Evolutionary conservation across 2,888 invertebrate genomes (phyloP), one percentile per base, ranked within the genome.

Genomic region (Mamestra brassicae): DNA sequence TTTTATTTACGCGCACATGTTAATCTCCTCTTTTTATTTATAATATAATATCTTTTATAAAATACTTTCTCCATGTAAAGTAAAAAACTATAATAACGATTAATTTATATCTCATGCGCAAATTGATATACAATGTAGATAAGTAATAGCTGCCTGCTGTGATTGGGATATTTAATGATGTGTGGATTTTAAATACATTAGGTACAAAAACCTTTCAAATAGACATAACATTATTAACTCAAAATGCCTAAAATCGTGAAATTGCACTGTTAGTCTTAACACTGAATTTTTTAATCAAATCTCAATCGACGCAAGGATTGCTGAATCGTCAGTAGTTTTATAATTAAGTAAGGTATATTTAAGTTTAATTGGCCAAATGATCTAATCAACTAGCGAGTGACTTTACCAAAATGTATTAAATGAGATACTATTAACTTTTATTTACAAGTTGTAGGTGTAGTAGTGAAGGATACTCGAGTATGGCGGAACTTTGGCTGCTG

Each of bases 381-480:
- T 89, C 83, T 89, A 89, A 90, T 89, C 87, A 88, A 88, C 81
- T 82, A 81, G 86, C 82, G 71, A 87, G 87, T 86, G 86, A 87
- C 83, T 85, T 88, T 88, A 93, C 92, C 92, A 90, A 92, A 91
- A 92, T 92, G 93, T 94, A 94, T 93, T 93, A 89, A 88, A 86
- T 87, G 84, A 88, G 79, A 86, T 89, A 88, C 69, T 70, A 67
- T 57, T 67, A 67, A 73, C 61, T 71, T 88, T 89, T 86, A 86
- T 86, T 86, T 86, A 86, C 85, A 85, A 86, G 65, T 70, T 17
- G 63, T 85, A 86, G 81, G 50, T 65, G 73, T 85, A 80, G 79
- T 66, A 45, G 57, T 70, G 64, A 69, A 47, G 65, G 73, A 63
- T 71, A 80, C 78, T 84, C 78, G 78, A 76, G 77, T 77, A 60